Conservation (phyloP, 2,113 vertebrate species). For the Suncus etruscus region DNA sequence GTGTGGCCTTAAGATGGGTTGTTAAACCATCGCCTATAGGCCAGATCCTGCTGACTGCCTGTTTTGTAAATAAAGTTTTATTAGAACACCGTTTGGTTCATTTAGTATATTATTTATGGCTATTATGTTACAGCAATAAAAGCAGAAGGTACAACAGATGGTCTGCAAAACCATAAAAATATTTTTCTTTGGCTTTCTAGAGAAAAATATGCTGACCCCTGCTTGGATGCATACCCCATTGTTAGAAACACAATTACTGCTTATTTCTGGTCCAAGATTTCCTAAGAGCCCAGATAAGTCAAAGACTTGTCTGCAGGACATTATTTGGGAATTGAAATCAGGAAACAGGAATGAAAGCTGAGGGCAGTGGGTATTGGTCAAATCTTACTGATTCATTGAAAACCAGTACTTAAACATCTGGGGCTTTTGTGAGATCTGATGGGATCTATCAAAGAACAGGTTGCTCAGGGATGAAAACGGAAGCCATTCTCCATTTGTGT, state of each 20-base stretch:
- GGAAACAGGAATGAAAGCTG: not conserved
- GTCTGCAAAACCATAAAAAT: constrained; percentile 41
- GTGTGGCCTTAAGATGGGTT: not conserved
- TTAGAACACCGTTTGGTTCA: constrained; percentile 7
- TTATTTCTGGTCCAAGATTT: not conserved
- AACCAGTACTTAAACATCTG: not conserved
- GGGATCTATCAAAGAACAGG: not conserved
- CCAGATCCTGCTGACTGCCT: not conserved
- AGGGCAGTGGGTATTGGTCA: not conserved
- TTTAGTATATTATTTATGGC: constrained; percentile 13
- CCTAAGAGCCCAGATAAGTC: constrained; percentile 20
- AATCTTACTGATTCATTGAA: not conserved
- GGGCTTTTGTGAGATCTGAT: not conserved
- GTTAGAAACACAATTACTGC: not conserved
- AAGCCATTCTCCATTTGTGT: not conserved
- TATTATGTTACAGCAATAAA: not conserved
- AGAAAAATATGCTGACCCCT: constrained; percentile 2
- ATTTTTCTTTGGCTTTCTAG: constrained; percentile 5
- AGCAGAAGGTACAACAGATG: not conserved
- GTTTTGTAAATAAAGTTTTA: constrained; percentile 34
- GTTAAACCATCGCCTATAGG: not conserved
- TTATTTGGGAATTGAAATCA: not conserved
- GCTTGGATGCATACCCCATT: not conserved
- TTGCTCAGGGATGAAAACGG: not conserved
- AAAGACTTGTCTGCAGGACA: not conserved